Conservation (phyloP, 2,797 vertebrate genomes). For the Thaleichthys pacificus region DNA sequence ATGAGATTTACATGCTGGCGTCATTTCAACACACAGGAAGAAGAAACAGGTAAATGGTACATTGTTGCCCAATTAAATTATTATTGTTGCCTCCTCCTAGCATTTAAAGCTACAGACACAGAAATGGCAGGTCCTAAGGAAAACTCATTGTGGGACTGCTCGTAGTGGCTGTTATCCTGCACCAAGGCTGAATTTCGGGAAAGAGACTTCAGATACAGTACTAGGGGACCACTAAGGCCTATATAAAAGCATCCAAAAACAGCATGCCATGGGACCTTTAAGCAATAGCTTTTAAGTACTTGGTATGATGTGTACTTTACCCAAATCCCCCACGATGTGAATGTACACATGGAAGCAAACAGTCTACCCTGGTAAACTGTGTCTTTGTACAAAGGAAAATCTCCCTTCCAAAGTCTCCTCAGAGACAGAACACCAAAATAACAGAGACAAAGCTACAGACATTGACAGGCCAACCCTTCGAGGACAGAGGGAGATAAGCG, state of each 20-base stretch:
- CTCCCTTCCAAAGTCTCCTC: conserved; percentile 72
- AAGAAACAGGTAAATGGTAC: conserved; percentile 33
- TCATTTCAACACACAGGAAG: conserved; percentile 35
- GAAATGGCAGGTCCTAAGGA: no score
- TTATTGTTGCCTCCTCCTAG: no score
- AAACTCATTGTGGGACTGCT: no score
- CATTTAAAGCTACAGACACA: no score
- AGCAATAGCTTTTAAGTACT: conserved; percentile 21
- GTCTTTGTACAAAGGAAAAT: conserved; percentile 68
- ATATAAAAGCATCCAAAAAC: no score
- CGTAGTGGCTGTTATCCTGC: no score
- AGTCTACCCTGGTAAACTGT: conserved; percentile 31
- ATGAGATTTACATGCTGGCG: conserved; percentile 44
- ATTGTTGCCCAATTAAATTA: conserved; percentile 30
- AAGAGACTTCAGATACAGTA: no score
- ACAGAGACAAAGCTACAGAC: conserved; percentile 79
- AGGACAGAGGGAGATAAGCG: conserved; percentile 76
- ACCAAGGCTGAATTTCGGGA: no score
- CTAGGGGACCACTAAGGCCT: no score
- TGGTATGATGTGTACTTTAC: conserved; percentile 20
- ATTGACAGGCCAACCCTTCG: conserved; percentile 82
- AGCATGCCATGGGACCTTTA: conserved; percentile 2
- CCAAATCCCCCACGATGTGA: conserved; percentile 29
- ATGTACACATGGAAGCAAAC: conserved; percentile 18
- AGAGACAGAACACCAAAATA: conserved; percentile 80